A percentile compares a stretch with the other conserved stretches of the same genome.
Evolutionary conservation across 2,797 vertebrate species (phyloP).

Genomic region (Petrocephalus sullivani): DNA sequence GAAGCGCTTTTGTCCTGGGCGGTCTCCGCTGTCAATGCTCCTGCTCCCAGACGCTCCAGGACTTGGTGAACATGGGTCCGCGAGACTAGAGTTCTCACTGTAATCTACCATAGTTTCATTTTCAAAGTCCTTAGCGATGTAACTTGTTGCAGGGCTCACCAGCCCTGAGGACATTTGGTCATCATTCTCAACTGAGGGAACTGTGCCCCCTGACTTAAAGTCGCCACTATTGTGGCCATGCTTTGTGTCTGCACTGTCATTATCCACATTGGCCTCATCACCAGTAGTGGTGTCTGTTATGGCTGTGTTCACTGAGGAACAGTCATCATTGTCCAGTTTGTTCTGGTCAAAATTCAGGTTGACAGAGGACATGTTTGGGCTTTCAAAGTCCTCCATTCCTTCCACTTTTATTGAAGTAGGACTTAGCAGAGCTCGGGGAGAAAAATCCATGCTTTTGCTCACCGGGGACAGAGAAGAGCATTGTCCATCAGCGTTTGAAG

Average conservation of each 20-base stretch:
- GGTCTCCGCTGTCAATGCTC: conserved; percentile 86
- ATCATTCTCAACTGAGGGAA: conserved; percentile 82
- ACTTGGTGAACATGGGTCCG: conserved; percentile 94
- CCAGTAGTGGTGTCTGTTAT: conserved; percentile 98
- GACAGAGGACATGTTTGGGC: conserved; percentile 87
- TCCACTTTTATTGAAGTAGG: conserved; percentile 97
- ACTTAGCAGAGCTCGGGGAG: conserved; percentile 86
- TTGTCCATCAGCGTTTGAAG: conserved; percentile 78
- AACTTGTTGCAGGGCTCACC: conserved; percentile 95
- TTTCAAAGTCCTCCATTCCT: conserved; percentile 95
- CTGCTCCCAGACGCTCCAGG: conserved; percentile 87
- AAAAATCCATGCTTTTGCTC: conserved; percentile 89
- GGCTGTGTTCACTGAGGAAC: conserved; percentile 97
- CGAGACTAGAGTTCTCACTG: conserved; percentile 95
- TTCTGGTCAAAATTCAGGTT: conserved; percentile 90
- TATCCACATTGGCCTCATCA: conserved; percentile 93
- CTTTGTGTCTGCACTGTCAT: conserved; percentile 87
- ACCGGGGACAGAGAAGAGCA: conserved; percentile 90
- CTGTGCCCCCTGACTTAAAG: conserved; percentile 78
- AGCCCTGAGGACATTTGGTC: conserved; percentile 94
- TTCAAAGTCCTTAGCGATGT: conserved; percentile 91
- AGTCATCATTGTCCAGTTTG: conserved; percentile 97
- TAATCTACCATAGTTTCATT: conserved; percentile 97
- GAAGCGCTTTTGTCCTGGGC: conserved; percentile 97
- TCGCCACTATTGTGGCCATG: conserved; percentile 76